phyloP scores from a whole-genome alignment of 2,113 vertebrate genomes.

The Tursiops truncatus region DNA sequence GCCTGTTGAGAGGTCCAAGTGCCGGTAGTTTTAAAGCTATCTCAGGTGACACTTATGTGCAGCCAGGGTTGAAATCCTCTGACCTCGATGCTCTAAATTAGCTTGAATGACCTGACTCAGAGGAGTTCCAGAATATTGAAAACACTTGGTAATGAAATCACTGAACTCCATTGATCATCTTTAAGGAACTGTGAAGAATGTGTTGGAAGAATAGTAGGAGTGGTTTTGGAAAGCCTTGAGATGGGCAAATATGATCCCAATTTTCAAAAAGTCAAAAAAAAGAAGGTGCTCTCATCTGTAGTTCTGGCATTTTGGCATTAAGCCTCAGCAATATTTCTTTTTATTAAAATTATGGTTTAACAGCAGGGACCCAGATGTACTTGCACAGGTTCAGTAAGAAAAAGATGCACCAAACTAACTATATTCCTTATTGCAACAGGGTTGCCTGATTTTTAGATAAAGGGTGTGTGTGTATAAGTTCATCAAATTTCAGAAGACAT shows the following conservation, averaged over 20 bases:
- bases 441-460: neutral
- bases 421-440: neutral
- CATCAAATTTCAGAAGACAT: conserved; percentile 19
- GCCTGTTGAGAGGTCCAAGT: neutral
- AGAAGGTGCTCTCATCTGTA: neutral
- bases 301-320: neutral
- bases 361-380: neutral
- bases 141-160: neutral
- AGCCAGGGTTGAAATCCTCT: neutral
- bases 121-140: neutral
- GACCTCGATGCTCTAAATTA: neutral
- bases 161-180: neutral
- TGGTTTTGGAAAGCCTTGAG: neutral
- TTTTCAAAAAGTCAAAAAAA: neutral
- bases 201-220: neutral
- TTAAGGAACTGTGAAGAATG: neutral
- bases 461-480: neutral
- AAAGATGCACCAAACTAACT: neutral
- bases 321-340: neutral
- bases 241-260: neutral
- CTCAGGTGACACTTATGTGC: neutral
- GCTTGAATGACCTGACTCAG: neutral
- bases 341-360: conserved; percentile 38
- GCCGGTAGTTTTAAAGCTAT: neutral
- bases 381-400: conserved; percentile 15